Base-by-base conservation (phyloP, 2,888 invertebrate genomes). In the Diarsia brunnea region DNA sequence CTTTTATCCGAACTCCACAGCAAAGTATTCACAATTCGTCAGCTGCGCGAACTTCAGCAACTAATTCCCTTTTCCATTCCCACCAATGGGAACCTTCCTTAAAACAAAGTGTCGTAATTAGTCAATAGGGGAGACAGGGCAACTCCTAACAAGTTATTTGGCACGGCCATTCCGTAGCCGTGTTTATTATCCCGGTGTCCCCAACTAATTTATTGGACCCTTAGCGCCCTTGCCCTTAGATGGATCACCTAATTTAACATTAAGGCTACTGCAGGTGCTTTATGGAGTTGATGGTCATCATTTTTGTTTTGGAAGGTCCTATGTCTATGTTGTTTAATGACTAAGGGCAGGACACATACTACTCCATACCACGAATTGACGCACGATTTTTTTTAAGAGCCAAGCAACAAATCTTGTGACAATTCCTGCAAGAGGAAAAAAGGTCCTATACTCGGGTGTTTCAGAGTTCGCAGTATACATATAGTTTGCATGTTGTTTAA, bases 181-280 rank as follows among this genome's bases (percentile, higher is more conserved):
- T 95, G 95, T 95, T 95, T 95, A 96, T 96, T 95, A 95, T 94
- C 94, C 93, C 79, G 90, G 90, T 95, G 96, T 96, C 96, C 96
- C 95, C 95, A 94, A 94, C 92, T 95, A 95, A 96, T 96, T 96
- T 96, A 96, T 95, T 91, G 93, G 90, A 88, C 94, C 95, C 95
- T 94, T 94, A 94, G 88, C 95, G 94, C 95, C 95, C 95, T 94
- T 92, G 92, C 89, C 89, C 91, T 88, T 89, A 94, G 96, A 96
- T 94, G 95, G 94, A 96, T 96, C 93, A 91, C 95, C 96, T 96
- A 95, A 96, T 96, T 96, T 95, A 94, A 93, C 95, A 95, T 95
- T 95, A 95, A 94, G 93, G 93, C 90, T 91, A 43, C 90, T 90
- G 71, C 87, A 91, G 91, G 88, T 89, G 85, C 78, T 89, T 86